Evolutionary conservation across 2,113 vertebrate species (phyloP).

Genomic region (Pelobates fuscus): DNA sequence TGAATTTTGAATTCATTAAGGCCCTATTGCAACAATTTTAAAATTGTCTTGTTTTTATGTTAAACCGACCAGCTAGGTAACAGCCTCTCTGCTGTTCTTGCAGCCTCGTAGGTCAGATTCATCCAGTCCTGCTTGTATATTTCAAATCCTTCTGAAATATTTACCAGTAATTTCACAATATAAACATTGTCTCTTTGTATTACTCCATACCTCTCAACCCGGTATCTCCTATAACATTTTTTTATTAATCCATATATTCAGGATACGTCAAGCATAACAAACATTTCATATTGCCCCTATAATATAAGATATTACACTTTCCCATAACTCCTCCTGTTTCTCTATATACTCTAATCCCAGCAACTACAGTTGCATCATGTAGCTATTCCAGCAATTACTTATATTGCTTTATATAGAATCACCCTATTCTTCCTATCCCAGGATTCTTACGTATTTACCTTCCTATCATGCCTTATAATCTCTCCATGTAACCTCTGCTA

Average conservation of each 20-base stretch:
- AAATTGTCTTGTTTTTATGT: not conserved
- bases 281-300: not conserved
- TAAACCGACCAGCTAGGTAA: constrained; percentile 15
- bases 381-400: no score
- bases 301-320: no score
- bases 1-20: no score
- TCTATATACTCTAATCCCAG: no score
- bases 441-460: no score
- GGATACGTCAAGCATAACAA: not conserved
- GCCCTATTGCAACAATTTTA: not conserved
- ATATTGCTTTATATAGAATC: no score
- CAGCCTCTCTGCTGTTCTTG: constrained; percentile 17
- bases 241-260: not conserved
- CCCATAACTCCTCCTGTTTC: no score
- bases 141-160: not conserved
- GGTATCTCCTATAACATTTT: no score
- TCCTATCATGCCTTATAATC: not conserved
- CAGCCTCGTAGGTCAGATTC: constrained; percentile 22
- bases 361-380: no score
- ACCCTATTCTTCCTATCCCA: no score
- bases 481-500: not conserved
- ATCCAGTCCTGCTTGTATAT: constrained; percentile 22
- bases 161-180: not conserved
- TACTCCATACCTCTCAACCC: not conserved
- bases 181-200: not conserved